Evolutionary conservation across 2,113 vertebrate genomes (phyloP), one percentile per base, ranked within the genome.

Genomic region (Muntiacus muntjak): DNA sequence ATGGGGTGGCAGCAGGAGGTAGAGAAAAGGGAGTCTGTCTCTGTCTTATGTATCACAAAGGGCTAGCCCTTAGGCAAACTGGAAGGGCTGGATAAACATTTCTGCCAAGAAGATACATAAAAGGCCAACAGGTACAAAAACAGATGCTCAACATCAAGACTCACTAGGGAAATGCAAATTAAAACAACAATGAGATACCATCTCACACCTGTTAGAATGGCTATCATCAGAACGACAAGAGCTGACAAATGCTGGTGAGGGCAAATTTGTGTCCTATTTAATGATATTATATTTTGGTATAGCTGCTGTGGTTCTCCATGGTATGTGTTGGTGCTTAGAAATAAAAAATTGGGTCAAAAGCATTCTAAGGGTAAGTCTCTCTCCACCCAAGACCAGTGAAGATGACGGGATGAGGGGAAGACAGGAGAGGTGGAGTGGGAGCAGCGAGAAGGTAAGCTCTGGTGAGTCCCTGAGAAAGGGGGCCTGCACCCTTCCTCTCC

Each of bases 371-470:
- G 8, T 55, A 67, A 62, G 28, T 74, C 17, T 60, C 64, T 54
- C 40, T 28, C 26, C 62, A 13, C 26, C 50, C 0, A n/a, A n/a
- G 43, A 40, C 64, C 6, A 60, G 11, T 62, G 19, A 55, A 91
- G 33, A 50, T 87, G 58, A 25, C 4, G 15, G 74, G 33, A 2
- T 7, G 2, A 89, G 50, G 15, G n/a, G 19, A 6, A 52, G 57
- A 71, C 43, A 40, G 28, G 86, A 52, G 16, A 52, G 28, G 60
- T 5, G 6, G 30, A 6, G 17, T 4, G 26, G 50, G 67, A 23
- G 4, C 36, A 15, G 9, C 0, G 15, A 62, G 16, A 23, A 1
- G 19, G 8, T 1, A 28, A 21, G 30, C 21, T 15, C 62, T 62
- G 84, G 7, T 7, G 30, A 60, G 62, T 13, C 43, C n/a, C 67